Evolutionary conservation across 1,140 invertebrate genomes (phyloP).

Genomic region (Mycetomoellerius zeteki): DNA sequence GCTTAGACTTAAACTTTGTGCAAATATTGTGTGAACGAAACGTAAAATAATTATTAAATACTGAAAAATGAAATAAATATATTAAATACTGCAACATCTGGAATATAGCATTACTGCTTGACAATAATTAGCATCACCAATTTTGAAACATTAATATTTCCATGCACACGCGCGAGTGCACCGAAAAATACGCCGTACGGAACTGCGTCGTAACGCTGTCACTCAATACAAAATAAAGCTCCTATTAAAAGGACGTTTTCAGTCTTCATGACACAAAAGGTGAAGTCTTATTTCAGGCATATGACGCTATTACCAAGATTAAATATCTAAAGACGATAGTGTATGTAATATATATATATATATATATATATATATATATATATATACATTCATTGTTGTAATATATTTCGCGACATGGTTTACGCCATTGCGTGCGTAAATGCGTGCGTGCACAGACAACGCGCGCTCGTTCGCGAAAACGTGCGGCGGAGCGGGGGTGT

Average conservation of each 20-base stretch:
- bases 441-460: constrained; percentile 60
- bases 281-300: constrained; percentile 43
- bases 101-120: not conserved
- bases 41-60: constrained; percentile 26
- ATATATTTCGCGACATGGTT: constrained; percentile 47
- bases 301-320: constrained; percentile 55
- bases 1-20: not conserved
- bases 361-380: too few relatives aligned
- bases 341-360: not conserved
- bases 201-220: constrained; percentile 29
- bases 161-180: not conserved
- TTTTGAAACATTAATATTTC: constrained; percentile 16
- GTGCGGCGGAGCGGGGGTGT: constrained; percentile 41
- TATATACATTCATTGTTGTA: not conserved
- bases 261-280: constrained; percentile 28
- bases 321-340: constrained; percentile 54
- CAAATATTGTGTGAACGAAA: not conserved
- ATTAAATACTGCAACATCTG: not conserved
- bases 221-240: constrained; percentile 57
- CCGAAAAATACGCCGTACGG: constrained; percentile 24
- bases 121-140: not conserved
- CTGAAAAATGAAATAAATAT: too few relatives aligned
- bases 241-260: constrained; percentile 57
- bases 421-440: constrained; percentile 73
- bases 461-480: constrained; percentile 1